These are phyloP conservation scores for Mythimna ferrago DNA, from an alignment of 2,888 invertebrate genomes.

Conservation along the genomic window DNA sequence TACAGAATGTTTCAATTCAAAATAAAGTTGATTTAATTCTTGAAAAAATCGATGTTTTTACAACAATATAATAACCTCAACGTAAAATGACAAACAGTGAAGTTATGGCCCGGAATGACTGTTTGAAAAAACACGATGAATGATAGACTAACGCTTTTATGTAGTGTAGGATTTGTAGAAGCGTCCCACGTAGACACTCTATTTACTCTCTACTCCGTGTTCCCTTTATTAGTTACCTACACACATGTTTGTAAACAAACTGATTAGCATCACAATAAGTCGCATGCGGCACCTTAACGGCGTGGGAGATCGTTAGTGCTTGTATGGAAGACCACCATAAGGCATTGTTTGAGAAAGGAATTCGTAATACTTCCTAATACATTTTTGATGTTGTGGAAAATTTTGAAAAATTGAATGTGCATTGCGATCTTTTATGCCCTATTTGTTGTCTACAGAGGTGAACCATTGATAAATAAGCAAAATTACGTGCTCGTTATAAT, in stretches of 20 bases:
- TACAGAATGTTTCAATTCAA: background rate
- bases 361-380: constrained; percentile 35
- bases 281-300: constrained; percentile 32
- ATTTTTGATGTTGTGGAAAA: constrained; percentile 5
- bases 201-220: constrained; percentile 12
- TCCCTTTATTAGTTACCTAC: background rate
- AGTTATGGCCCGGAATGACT: too few relatives aligned
- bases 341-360: constrained; percentile 43
- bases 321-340: constrained; percentile 63
- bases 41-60: too few relatives aligned
- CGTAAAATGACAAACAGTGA: too few relatives aligned
- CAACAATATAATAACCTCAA: too few relatives aligned
- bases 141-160: background rate
- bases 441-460: too few relatives aligned
- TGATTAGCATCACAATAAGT: constrained; percentile 52
- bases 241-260: constrained; percentile 53
- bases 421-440: too few relatives aligned
- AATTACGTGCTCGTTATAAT: too few relatives aligned
- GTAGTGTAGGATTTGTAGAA: background rate
- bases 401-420: background rate
- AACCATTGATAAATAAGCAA: too few relatives aligned
- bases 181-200: background rate
- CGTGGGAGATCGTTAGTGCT: constrained; percentile 53
- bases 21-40: background rate
- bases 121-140: background rate